phyloP scores from a whole-genome alignment of 2,113 vertebrate species.

The Empidonax alnorum region DNA sequence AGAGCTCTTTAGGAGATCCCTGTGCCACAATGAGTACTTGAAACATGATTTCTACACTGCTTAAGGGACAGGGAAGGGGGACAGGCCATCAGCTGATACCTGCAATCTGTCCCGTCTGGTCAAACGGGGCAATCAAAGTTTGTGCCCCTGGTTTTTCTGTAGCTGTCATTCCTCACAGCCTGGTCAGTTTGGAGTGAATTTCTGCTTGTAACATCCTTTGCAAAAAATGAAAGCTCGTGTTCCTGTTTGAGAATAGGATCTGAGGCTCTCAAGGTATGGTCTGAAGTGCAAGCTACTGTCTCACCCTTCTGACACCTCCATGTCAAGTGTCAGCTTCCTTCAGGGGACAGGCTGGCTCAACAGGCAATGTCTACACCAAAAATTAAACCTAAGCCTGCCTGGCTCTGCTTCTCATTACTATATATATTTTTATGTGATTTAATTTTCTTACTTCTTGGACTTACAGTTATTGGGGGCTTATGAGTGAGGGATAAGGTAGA shows the following conservation, averaged over 20 bases:
- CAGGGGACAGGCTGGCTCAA: neutral
- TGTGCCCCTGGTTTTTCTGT: neutral
- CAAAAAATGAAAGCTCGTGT: neutral
- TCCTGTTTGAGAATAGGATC: neutral
- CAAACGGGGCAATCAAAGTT: neutral
- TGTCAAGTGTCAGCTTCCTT: neutral
- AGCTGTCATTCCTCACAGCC: neutral
- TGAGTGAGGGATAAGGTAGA: neutral
- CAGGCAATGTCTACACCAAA: neutral
- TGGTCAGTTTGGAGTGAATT: neutral
- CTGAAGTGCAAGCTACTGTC: neutral
- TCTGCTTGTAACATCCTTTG: neutral
- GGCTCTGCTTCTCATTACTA: neutral
- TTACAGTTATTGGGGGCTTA: neutral
- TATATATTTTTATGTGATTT: neutral
- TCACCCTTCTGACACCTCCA: neutral
- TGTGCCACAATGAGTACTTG: neutral
- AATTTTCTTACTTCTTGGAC: neutral
- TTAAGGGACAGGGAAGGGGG: neutral
- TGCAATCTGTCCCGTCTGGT: rapidly evolving
- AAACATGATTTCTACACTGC: neutral
- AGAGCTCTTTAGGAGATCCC: neutral
- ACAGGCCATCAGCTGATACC: neutral
- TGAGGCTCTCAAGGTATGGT: neutral
- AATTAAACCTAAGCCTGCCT: conserved; percentile 45